Base-by-base conservation (phyloP, 2,888 invertebrate species). In the Sminthurinus aureus region DNA sequence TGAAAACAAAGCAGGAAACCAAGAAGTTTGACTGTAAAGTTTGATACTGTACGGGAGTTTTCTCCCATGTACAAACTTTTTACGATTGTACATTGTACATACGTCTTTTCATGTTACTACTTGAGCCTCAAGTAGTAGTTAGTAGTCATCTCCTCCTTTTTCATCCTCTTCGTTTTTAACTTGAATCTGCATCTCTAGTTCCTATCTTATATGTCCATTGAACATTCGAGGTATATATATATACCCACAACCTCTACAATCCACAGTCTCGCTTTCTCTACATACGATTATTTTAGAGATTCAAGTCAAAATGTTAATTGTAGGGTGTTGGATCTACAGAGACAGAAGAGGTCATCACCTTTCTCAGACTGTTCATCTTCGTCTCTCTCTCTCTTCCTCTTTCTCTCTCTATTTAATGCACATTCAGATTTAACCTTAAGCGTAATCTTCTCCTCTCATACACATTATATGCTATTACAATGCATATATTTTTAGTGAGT, bases 231-330 rank as follows among this genome's bases (percentile, higher is more conserved):
- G 38, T 38, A 38, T 38, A 38, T 38, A 38, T 38, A 38, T 6
- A 38, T 38, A 38, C 38, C 3, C 38, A 6, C 38, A 38, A 38
- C 3, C 38, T 38, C 38, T 38, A 38, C 38, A 38, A 38, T 38
- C 73, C n/a, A 24, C n/a, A 8, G 74, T 74, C 51, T 75, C 24
- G 8, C 15, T 50, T 20, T 38, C 38, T 15, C n/a, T 50, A 26
- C 13, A 38, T 3, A 75, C 13, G 76, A n/a, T 38, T 20, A 76
- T 52, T 20, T 20, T 58, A 15, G 50, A 58, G 81, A 81, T 75
- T 81, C 74, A 58, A 81, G 81, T 81, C 81, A 81, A 81, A 81
- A 81, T 81, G 81, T 81, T 81, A 81, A 81, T 81, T 81, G 81
- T 26, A 81, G 81, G 81, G 81, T 81, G 81, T 81, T 81, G 81